Base-by-base conservation (phyloP, 2,113 vertebrate genomes). In the Struthio camelus region DNA sequence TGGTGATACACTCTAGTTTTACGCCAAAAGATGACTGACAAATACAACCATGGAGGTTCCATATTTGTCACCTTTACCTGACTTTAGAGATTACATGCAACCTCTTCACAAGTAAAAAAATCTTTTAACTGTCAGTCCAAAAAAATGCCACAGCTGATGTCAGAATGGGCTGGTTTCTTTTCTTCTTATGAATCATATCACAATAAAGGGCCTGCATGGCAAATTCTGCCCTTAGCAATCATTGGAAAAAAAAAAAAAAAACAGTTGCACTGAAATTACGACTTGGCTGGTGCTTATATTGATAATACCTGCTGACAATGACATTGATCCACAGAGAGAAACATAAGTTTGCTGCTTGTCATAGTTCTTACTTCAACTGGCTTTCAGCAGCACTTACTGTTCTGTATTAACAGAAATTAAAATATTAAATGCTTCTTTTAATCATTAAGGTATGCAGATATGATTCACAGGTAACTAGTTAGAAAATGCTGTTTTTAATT, bases 331-430 rank as follows among this genome's bases (percentile, higher is more conserved):
- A 93, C 79, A 90, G 71, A 44, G 61, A 93, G 85, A 93, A 90
- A 73, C 0, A 4, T 58, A 93, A 94, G 89, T 87, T 77, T 87
- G 67, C 85, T 88, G 46, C 61, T 64, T 75, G 72, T 80, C 91
- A 78, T 2, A 64, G 54, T 36, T 94, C 69, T 85, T 82, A 79
- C 73, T 94, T 93, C 87, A 75, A n/a, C 81, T 86, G 64, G 83
- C 94, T 97, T 83, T 38, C 72, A 91, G 72, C 36, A 94, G 81
- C 87, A 95, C 80, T 95, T 86, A 56, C 51, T 94, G 88, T 96
- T 95, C 90, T 65, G 76, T 80, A 91, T 93, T 96, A 95, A 95
- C 87, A 94, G 91, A 96, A 95, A 91, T 94, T 90, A 95, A 95
- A 97, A 96, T 94, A 97, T 93, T 96, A 93, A 97, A 93, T 89